phyloP scores from a whole-genome alignment of 1,140 invertebrate species.

The Acromyrmex echinatior region DNA sequence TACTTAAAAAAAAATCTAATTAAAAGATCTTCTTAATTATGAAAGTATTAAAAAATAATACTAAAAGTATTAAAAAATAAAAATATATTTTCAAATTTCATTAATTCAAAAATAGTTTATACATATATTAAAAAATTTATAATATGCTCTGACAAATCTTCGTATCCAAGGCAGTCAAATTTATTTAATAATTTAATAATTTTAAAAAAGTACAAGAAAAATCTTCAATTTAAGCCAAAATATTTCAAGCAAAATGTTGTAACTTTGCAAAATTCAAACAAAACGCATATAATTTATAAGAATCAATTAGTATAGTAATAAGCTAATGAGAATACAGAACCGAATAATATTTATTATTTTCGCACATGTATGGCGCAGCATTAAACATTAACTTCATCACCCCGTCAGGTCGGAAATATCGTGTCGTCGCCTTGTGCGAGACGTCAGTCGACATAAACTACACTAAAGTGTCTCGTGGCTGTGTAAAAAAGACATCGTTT shows the following conservation, averaged over 20 bases:
- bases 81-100: background rate
- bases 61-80: background rate
- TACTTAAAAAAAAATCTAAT: background rate
- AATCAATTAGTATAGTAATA: background rate
- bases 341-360: conserved; percentile 1
- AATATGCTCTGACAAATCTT: background rate
- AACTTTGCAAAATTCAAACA: conserved; percentile 19
- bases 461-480: conserved; percentile 19
- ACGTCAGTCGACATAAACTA: conserved; percentile 36
- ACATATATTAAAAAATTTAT: background rate
- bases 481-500: conserved; percentile 54
- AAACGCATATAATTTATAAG: background rate
- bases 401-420: background rate
- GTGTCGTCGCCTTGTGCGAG: background rate
- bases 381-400: conserved; percentile 17
- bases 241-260: background rate
- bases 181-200: background rate
- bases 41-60: background rate
- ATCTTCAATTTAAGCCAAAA: background rate
- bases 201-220: background rate
- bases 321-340: background rate
- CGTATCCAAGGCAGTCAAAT: background rate
- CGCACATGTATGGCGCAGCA: background rate
- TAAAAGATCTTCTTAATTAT: conserved; percentile 13
- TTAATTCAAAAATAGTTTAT: background rate